phyloP scores from a whole-genome alignment of 2,797 vertebrate species.

The Lagodon rhomboides region DNA sequence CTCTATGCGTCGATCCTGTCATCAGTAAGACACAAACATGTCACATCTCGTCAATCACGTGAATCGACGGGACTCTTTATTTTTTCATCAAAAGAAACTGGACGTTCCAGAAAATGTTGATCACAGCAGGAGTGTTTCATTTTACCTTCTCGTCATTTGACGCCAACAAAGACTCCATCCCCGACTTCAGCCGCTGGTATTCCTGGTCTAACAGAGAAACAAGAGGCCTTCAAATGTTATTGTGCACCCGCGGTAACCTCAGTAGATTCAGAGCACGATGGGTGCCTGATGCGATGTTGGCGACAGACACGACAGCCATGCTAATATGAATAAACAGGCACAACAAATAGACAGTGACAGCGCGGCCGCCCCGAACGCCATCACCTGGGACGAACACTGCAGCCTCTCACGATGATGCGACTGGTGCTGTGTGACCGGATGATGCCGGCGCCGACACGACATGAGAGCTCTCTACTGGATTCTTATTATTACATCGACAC shows the following conservation, averaged over 20 bases:
- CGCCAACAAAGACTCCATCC: conserved; percentile 93
- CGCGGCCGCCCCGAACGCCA: conserved; percentile 11
- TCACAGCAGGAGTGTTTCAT: background rate
- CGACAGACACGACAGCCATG: conserved; percentile 62
- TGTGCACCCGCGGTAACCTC: background rate
- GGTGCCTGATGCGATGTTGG: conserved; percentile 21
- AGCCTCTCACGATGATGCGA: background rate
- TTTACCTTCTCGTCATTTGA: conserved; percentile 96
- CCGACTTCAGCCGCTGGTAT: conserved; percentile 93
- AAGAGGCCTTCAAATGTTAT: conserved; percentile 10
- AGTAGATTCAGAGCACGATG: conserved; percentile 38
- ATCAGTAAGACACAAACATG: background rate
- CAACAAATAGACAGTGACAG: conserved; percentile 66
- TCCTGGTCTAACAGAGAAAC: conserved; percentile 90
- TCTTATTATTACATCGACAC: background rate
- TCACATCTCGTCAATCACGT: background rate
- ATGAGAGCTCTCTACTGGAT: background rate
- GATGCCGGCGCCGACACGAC: background rate
- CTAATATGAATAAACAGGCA: conserved; percentile 65
- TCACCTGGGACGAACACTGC: conserved; percentile 57
- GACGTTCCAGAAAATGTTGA: background rate
- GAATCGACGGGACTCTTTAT: accelerated
- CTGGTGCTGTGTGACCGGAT: background rate
- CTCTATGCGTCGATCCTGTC: conserved; percentile 94
- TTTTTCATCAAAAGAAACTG: background rate